Conservation (phyloP, 2,888 invertebrate species). For the Rhopalosiphum nymphaeae region DNA sequence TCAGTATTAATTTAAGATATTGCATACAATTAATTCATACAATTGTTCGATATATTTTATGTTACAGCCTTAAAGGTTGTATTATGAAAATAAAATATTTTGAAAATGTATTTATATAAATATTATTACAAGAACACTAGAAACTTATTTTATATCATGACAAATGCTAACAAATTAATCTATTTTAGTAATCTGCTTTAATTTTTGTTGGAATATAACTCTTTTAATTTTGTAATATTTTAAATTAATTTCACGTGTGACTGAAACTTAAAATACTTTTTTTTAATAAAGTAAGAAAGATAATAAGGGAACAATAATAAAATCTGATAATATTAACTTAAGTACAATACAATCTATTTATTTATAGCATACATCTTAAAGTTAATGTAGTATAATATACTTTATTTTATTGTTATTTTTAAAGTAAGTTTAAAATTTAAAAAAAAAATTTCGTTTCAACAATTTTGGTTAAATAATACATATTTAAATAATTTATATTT, state of each 20-base stretch:
- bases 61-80: background rate
- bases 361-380: background rate
- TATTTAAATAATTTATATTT: background rate
- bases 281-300: background rate
- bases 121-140: background rate
- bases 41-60: background rate
- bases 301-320: background rate
- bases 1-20: background rate
- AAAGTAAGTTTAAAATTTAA: background rate
- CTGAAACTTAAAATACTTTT: background rate
- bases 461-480: background rate
- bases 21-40: background rate
- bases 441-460: background rate
- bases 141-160: background rate
- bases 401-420: background rate
- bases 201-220: background rate
- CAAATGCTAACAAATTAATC: background rate
- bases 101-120: background rate
- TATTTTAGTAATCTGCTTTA: background rate
- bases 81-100: background rate
- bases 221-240: background rate
- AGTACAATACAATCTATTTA: background rate
- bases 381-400: background rate
- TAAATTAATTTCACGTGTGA: background rate
- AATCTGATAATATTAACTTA: background rate